Evolutionary conservation across 2,888 invertebrate species (phyloP).

Genomic region (Laspeyria flexula): DNA sequence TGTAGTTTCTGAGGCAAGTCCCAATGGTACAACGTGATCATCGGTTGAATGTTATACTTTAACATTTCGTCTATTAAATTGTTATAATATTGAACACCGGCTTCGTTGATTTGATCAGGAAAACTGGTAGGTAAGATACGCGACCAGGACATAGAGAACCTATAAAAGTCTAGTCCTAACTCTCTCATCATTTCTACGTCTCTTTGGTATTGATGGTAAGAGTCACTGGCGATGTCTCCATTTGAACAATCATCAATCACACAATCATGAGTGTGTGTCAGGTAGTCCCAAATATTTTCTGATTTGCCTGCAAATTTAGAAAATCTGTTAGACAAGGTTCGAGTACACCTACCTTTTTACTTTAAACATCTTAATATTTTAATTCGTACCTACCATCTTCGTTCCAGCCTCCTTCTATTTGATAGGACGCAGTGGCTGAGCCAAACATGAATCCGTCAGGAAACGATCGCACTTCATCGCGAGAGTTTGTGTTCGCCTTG

Average conservation of each 20-base stretch:
- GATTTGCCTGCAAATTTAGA: slow-evolving; percentile 70
- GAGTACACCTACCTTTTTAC: neutral
- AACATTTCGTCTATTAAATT: slow-evolving; percentile 84
- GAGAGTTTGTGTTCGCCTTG: neutral
- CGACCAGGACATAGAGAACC: slow-evolving; percentile 88
- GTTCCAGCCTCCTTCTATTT: slow-evolving; percentile 57
- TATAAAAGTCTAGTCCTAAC: slow-evolving; percentile 78
- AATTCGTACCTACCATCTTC: slow-evolving; percentile 43
- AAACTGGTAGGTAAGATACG: slow-evolving; percentile 87
- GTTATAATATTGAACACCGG: slow-evolving; percentile 62
- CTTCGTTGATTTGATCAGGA: slow-evolving; percentile 81
- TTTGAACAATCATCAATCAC: slow-evolving; percentile 80
- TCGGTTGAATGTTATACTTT: slow-evolving; percentile 86
- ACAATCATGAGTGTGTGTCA: slow-evolving; percentile 77
- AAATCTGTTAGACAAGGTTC: neutral
- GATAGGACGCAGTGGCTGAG: slow-evolving; percentile 52
- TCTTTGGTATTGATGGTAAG: slow-evolving; percentile 86
- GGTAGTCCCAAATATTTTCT: slow-evolving; percentile 87
- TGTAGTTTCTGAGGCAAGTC: slow-evolving; percentile 82
- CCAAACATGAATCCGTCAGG: slow-evolving; percentile 46
- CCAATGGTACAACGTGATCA: slow-evolving; percentile 84
- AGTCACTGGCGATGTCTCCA: slow-evolving; percentile 86
- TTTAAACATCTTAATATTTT: too few species aligned
- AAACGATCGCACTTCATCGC: slow-evolving; percentile 11
- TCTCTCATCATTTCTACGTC: slow-evolving; percentile 78